Conservation (phyloP, 2,113 vertebrate genomes). For the Etheostoma cragini region DNA sequence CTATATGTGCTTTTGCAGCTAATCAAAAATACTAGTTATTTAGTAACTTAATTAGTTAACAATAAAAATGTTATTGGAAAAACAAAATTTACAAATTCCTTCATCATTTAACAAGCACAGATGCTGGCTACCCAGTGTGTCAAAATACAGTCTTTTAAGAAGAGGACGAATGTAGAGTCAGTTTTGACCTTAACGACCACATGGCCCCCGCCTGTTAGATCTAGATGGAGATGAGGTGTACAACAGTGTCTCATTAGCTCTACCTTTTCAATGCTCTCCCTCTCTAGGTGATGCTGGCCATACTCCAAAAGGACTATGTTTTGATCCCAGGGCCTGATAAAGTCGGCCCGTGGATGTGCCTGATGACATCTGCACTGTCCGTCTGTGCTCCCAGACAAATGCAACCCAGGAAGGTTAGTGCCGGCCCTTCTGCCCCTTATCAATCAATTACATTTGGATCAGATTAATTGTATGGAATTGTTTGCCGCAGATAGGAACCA, state of each 20-base stretch:
- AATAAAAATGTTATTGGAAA: background rate
- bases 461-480: conserved; percentile 82
- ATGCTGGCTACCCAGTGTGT: conserved; percentile 6
- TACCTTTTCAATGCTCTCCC: conserved; percentile 82
- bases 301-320: conserved; percentile 78
- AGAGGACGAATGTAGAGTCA: conserved; percentile 60
- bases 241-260: conserved; percentile 82
- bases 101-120: conserved; percentile 2
- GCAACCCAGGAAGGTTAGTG: conserved; percentile 61
- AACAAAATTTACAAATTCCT: background rate
- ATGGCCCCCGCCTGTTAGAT: conserved; percentile 82
- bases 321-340: conserved; percentile 81
- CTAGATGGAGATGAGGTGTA: conserved; percentile 84
- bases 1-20: background rate
- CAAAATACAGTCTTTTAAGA: conserved; percentile 39
- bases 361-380: conserved; percentile 81
- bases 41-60: too few relatives aligned
- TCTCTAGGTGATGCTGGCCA: conserved; percentile 79
- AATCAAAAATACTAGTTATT: conserved; percentile 3
- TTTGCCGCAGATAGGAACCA: conserved; percentile 73
- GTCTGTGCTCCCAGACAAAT: conserved; percentile 74
- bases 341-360: conserved; percentile 73
- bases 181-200: conserved; percentile 83
- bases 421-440: conserved; percentile 64
- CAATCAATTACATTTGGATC: conserved; percentile 83